Evolutionary conservation across 2,113 vertebrate genomes (phyloP).

Genomic region (Vidua macroura): DNA sequence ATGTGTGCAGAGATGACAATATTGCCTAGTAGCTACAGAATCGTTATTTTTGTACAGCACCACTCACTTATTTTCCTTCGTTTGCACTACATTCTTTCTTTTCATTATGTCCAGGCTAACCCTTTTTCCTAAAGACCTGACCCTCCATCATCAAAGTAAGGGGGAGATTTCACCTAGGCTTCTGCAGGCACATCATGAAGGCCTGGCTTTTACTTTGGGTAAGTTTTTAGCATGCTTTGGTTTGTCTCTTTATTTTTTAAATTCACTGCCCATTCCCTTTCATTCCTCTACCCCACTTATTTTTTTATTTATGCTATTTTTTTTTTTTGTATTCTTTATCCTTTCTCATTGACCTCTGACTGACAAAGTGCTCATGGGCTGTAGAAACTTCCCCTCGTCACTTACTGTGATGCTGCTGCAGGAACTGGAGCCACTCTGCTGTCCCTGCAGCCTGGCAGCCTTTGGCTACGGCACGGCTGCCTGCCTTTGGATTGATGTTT

Average conservation of each 20-base stretch:
- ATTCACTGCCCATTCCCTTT: neutral
- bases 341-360: neutral
- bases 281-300: neutral
- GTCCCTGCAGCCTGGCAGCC: neutral
- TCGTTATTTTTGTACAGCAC: constrained; percentile 5
- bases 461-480: neutral
- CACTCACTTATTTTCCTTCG: constrained; percentile 10
- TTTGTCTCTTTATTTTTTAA: neutral
- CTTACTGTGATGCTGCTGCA: neutral
- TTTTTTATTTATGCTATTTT: neutral
- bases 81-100: constrained; percentile 24
- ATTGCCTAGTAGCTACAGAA: constrained; percentile 34
- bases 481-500: neutral
- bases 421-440: neutral
- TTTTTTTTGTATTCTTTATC: neutral
- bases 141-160: neutral
- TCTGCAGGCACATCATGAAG: neutral
- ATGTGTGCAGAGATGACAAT: constrained; percentile 39
- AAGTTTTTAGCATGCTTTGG: constrained; percentile 14
- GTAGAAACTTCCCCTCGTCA: neutral
- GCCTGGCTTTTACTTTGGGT: constrained; percentile 40
- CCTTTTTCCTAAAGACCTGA: neutral
- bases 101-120: neutral
- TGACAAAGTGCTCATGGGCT: neutral
- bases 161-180: neutral